Evolutionary conservation across 2,888 invertebrate genomes (phyloP).

Genomic region (Balanococcus diminutus): DNA sequence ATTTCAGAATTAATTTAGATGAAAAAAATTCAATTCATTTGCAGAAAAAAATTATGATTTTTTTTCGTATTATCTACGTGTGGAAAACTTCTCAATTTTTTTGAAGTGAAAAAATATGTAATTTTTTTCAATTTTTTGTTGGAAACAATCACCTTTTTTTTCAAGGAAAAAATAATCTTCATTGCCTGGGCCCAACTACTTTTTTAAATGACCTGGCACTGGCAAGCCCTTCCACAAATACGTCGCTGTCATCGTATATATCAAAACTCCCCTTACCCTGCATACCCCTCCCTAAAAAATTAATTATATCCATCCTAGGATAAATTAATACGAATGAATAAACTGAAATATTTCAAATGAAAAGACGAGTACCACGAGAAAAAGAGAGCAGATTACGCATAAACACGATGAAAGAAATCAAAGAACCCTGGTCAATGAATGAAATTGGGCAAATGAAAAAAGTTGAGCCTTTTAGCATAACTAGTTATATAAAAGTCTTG

Average conservation of each 20-base stretch:
- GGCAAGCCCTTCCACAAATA: too few relatives aligned
- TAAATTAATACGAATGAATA: background rate
- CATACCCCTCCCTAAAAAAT: background rate
- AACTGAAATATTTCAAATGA: too few relatives aligned
- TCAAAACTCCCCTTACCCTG: background rate
- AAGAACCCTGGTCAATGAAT: background rate
- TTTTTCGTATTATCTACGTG: too few relatives aligned
- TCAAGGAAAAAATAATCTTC: too few relatives aligned
- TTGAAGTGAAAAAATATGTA: too few relatives aligned
- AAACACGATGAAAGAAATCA: background rate
- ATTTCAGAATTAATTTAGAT: too few relatives aligned
- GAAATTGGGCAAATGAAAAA: constrained; percentile 23
- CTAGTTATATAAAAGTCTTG: background rate
- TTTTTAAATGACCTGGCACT: too few relatives aligned
- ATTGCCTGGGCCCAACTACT: background rate
- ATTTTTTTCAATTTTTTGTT: too few relatives aligned
- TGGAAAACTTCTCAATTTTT: too few relatives aligned
- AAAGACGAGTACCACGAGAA: background rate
- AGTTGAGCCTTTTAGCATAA: background rate
- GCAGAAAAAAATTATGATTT: too few relatives aligned
- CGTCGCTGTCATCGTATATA: background rate
- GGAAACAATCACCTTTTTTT: too few relatives aligned
- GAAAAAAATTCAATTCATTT: too few relatives aligned
- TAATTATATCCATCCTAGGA: background rate
- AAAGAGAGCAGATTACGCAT: background rate